Evolutionary conservation across 2,797 vertebrate genomes (phyloP).

Genomic region (Pagetopsis macropterus): DNA sequence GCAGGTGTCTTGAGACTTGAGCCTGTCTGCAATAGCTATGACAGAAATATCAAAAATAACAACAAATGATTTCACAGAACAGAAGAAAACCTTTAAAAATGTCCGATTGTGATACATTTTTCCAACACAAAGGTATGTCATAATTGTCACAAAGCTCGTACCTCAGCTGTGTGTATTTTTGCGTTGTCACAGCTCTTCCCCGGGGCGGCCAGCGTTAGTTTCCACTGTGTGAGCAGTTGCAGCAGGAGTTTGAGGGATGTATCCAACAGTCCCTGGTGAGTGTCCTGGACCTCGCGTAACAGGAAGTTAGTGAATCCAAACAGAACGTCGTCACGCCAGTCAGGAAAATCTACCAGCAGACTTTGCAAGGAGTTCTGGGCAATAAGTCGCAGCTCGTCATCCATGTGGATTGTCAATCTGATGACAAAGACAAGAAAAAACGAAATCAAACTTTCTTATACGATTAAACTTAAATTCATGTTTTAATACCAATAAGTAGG

Average conservation of each 20-base stretch:
- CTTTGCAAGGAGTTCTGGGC: slow-evolving; percentile 98
- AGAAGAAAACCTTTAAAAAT: background rate
- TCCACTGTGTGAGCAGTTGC: slow-evolving; percentile 97
- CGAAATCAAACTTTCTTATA: background rate
- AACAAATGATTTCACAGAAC: background rate
- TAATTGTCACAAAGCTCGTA: slow-evolving; percentile 34
- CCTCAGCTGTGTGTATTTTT: slow-evolving; percentile 76
- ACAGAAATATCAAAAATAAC: slow-evolving; percentile 11
- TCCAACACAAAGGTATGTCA: background rate
- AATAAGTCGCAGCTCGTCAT: slow-evolving; percentile 95
- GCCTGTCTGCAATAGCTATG: slow-evolving; percentile 73
- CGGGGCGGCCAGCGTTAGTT: slow-evolving; percentile 86
- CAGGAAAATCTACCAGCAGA: slow-evolving; percentile 93
- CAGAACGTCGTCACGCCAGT: slow-evolving; percentile 96
- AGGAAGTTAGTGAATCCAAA: slow-evolving; percentile 97
- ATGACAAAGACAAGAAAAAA: background rate
- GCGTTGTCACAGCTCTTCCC: slow-evolving; percentile 67
- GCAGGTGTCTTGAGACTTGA: slow-evolving; percentile 84
- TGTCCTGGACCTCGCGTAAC: slow-evolving; percentile 94
- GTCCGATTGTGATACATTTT: background rate
- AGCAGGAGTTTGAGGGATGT: slow-evolving; percentile 94
- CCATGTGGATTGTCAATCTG: slow-evolving; percentile 98
- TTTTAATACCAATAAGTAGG: background rate
- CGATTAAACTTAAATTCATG: background rate
- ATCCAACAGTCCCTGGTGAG: slow-evolving; percentile 92